Evolutionary conservation across 2,797 vertebrate species (phyloP).

Genomic region (Smutsia temminckii): DNA sequence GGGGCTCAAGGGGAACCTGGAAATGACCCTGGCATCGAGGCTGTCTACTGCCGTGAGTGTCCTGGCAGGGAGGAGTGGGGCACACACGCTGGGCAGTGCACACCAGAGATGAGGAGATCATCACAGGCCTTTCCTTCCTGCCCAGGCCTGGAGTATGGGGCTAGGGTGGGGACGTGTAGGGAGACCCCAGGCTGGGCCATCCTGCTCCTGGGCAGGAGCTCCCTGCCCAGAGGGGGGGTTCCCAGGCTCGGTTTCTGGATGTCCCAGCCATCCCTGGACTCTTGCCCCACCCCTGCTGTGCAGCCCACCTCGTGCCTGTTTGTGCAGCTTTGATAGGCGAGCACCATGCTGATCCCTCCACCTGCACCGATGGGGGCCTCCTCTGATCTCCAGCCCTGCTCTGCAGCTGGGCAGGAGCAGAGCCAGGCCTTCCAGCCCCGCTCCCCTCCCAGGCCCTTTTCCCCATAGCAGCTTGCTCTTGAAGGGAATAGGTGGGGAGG

Average conservation of each 20-base stretch:
- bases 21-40: constrained; percentile 98
- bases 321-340: constrained; percentile 76
- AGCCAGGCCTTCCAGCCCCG: constrained; percentile 64
- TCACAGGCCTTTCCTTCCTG: neutral
- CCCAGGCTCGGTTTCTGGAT: constrained; percentile 65
- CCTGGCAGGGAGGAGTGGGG: neutral
- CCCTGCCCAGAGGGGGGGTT: constrained; percentile 60
- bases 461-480: neutral
- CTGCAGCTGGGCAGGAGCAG: constrained; percentile 77
- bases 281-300: constrained; percentile 68
- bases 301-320: constrained; percentile 77
- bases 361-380: constrained; percentile 73
- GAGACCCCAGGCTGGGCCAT: constrained; percentile 64
- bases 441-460: neutral
- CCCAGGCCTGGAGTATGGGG: neutral
- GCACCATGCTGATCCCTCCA: constrained; percentile 70
- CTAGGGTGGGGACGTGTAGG: constrained; percentile 3
- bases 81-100: neutral
- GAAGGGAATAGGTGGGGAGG: neutral
- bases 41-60: constrained; percentile 98
- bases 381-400: constrained; percentile 80
- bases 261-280: constrained; percentile 61
- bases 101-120: neutral
- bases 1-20: constrained; percentile 98
- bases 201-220: constrained; percentile 42